Conservation (phyloP, 1,140 invertebrate genomes). For the Drosophila arawakana region DNA sequence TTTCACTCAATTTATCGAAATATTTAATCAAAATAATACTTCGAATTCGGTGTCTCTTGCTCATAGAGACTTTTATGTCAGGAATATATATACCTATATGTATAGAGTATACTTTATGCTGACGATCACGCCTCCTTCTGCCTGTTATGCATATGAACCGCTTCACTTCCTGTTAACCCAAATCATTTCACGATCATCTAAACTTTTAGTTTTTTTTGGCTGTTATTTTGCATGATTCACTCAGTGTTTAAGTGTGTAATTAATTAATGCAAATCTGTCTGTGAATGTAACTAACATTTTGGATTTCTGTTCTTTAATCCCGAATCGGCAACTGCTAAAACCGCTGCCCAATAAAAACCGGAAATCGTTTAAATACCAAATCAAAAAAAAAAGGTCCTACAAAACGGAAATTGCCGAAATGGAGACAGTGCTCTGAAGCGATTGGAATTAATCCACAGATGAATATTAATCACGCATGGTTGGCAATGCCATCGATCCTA, state of each 20-base stretch:
- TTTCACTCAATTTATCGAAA: too few species aligned
- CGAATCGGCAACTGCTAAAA: conserved; percentile 14
- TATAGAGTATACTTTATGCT: too few species aligned
- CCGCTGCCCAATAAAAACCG: conserved; percentile 1
- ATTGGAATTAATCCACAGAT: conserved; percentile 9
- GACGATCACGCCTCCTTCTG: too few species aligned
- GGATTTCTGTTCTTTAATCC: conserved; percentile 8
- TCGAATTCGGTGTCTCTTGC: too few species aligned
- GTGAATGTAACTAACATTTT: conserved; percentile 42
- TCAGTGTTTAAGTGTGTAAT: neutral
- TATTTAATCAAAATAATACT: too few species aligned
- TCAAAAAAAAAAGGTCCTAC: conserved; percentile 84
- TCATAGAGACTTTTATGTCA: too few species aligned
- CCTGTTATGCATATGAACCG: too few species aligned
- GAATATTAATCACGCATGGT: conserved; percentile 9
- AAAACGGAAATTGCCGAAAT: conserved; percentile 93
- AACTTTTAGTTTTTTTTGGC: neutral
- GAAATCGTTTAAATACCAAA: too few species aligned
- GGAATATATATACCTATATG: too few species aligned
- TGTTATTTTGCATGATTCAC: conserved; percentile 16
- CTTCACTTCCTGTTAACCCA: too few species aligned
- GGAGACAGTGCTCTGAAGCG: conserved; percentile 93
- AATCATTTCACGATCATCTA: too few species aligned
- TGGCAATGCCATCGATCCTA: conserved; percentile 27
- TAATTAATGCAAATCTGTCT: neutral